Base-by-base conservation (phyloP, 1,140 invertebrate genomes). In the Myzus persicae region DNA sequence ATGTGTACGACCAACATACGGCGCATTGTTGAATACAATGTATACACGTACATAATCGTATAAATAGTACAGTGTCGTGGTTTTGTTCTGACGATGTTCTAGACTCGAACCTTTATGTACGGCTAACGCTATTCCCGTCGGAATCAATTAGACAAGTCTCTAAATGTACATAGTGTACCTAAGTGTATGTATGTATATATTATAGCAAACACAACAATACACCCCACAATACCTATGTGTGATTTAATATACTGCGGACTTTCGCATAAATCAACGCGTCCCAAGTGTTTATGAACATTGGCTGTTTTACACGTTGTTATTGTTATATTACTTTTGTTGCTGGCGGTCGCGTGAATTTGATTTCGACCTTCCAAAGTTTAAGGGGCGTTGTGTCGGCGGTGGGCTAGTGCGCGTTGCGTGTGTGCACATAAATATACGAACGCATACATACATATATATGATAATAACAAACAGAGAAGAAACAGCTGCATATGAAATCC, bases 261-360 rank as follows among this genome's bases (percentile, higher is more conserved):
- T 85, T 44, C 84, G 40, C 26, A 85, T 44, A 44, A 42, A 85
- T 31, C 14, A 85, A 85, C 36, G 76, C 22, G 38, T 85, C 84
- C 84, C 84, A 42, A 85, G 84, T 85, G 84, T 44, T 85, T n/a
- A 85, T 46, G 31, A 46, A 46, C 42, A 87, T 87, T 48, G 44
- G 20, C n/a, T 38, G 51, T 88, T 88, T 88, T 36, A 42, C 85
- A 48, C 85, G 20, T 24, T 88, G 31, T 88, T 48, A 88, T 46
- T 84, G 38, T 84, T 44, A n/a, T 85, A 85, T 44, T 42, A 26
- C 46, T 88, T 88, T 48, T 88, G 85, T 88, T 88, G 59, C 59
- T 18, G 46, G 18, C 31, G 44, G 20, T 22, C 85, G 20, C 8
- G n/a, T 88, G 46, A 48, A 51, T 46, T 88, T 88, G 85, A 48